A percentile compares a stretch with the other conserved stretches of the same genome.
Evolutionary conservation across 1,140 invertebrate genomes (phyloP).

Genomic region (Leptoteleia sp.): DNA sequence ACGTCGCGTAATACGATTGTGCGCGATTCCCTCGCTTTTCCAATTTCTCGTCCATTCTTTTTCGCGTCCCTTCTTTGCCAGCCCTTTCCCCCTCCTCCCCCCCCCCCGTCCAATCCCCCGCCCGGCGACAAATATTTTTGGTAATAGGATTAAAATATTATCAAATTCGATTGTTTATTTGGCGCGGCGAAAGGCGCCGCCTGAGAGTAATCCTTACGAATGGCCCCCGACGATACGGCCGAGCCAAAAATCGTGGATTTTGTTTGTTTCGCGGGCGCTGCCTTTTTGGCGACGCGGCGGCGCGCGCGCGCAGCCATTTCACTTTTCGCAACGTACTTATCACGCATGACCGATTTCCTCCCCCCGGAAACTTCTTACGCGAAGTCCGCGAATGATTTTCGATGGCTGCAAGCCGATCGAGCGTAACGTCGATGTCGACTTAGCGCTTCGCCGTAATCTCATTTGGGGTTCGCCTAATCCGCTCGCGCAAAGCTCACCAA

Average conservation of each 20-base stretch:
- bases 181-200: neutral
- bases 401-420: slow-evolving; percentile 66
- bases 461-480: slow-evolving; percentile 69
- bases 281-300: neutral
- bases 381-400: slow-evolving; percentile 66
- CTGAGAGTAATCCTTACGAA: neutral
- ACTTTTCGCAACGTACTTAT: slow-evolving; percentile 59
- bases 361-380: slow-evolving; percentile 61
- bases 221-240: neutral
- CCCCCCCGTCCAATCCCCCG: too few relatives aligned
- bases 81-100: too few relatives aligned
- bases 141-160: slow-evolving; percentile 30
- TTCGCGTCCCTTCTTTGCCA: neutral
- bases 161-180: neutral
- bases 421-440: slow-evolving; percentile 67
- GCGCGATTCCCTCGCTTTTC: slow-evolving; percentile 1
- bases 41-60: neutral
- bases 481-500: slow-evolving; percentile 66
- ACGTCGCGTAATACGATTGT: slow-evolving; percentile 27
- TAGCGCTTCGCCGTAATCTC: slow-evolving; percentile 68
- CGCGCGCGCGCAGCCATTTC: slow-evolving; percentile 16
- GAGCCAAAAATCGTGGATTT: too few relatives aligned
- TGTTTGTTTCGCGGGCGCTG: neutral
- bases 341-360: slow-evolving; percentile 62
- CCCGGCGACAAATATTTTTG: neutral